These are phyloP conservation scores for Pogonophryne albipinna DNA, from an alignment of 2,797 vertebrate genomes.

Conservation along the genomic window DNA sequence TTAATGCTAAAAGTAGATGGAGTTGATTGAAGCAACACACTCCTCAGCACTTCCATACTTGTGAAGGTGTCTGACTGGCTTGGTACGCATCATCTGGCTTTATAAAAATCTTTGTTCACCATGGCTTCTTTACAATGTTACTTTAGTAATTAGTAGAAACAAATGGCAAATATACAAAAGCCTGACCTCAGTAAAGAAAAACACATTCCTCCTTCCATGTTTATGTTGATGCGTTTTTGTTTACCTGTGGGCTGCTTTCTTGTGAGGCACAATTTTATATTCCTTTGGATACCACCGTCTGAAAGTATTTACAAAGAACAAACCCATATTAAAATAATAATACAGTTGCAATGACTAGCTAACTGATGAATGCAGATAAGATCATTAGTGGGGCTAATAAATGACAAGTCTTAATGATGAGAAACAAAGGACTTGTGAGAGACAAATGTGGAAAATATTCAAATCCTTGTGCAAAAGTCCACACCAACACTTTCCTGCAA, in stretches of 20 bases:
- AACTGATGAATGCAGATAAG: not conserved
- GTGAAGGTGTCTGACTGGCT: too few relatives aligned
- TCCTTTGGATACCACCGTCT: constrained; percentile 97
- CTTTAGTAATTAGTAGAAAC: not conserved
- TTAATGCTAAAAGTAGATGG: too few relatives aligned
- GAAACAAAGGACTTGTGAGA: constrained; percentile 1
- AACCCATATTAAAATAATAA: not conserved
- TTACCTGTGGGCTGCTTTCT: constrained; percentile 94
- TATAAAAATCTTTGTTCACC: too few relatives aligned
- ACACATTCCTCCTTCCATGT: not conserved
- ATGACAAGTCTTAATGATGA: constrained; percentile 1
- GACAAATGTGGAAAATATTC: constrained; percentile 17
- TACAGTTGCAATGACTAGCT: not conserved
- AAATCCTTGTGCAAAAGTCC: not conserved
- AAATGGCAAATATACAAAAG: not conserved
- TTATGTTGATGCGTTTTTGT: not conserved
- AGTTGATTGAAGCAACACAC: too few relatives aligned
- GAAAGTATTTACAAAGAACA: constrained; percentile 12
- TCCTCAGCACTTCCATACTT: too few relatives aligned
- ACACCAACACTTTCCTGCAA: constrained; percentile 86
- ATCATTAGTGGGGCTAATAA: constrained; percentile 9
- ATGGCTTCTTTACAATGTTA: not conserved
- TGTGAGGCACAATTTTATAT: constrained; percentile 90
- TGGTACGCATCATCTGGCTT: too few relatives aligned
- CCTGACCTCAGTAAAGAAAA: not conserved